Conservation (phyloP, 2,888 invertebrate species). For the Neoscelio sp. region DNA sequence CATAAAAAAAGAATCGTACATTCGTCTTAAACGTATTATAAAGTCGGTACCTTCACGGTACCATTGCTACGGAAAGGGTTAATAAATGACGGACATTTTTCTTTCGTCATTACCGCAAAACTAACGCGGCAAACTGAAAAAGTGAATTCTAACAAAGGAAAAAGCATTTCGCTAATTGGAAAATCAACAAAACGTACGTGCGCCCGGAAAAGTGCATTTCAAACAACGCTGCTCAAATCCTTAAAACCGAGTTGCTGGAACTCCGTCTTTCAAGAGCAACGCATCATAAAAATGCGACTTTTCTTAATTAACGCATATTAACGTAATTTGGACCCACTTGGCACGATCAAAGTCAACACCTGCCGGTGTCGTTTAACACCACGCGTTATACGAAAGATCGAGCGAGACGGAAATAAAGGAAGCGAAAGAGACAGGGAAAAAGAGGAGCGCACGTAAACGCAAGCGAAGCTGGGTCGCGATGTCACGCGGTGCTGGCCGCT, state of each 20-base stretch:
- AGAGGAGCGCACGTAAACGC: conserved; percentile 3
- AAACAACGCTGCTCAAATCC: conserved; percentile 33
- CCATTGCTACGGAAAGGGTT: too few relatives aligned
- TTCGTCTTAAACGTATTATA: too few relatives aligned
- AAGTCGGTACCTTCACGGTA: too few relatives aligned
- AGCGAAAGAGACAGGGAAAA: background rate
- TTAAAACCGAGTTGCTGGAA: conserved; percentile 1
- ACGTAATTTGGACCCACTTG: conserved; percentile 45
- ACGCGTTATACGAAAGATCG: conserved; percentile 36
- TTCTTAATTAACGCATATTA: conserved; percentile 62
- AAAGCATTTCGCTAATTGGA: background rate
- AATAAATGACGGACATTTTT: too few relatives aligned
- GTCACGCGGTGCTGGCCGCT: conserved; percentile 35
- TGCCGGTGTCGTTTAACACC: conserved; percentile 46
- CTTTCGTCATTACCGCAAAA: too few relatives aligned
- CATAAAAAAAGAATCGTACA: too few relatives aligned
- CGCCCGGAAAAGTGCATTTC: conserved; percentile 4
- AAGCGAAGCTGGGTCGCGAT: conserved; percentile 38
- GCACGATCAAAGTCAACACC: conserved; percentile 44
- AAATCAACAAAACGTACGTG: conserved; percentile 7
- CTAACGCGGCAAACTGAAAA: too few relatives aligned
- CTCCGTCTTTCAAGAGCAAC: conserved; percentile 23
- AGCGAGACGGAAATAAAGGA: background rate
- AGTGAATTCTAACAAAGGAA: too few relatives aligned
- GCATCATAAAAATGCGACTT: conserved; percentile 46